Conservation (phyloP, 1,140 invertebrate species). For the Brachionus plicatilis region DNA sequence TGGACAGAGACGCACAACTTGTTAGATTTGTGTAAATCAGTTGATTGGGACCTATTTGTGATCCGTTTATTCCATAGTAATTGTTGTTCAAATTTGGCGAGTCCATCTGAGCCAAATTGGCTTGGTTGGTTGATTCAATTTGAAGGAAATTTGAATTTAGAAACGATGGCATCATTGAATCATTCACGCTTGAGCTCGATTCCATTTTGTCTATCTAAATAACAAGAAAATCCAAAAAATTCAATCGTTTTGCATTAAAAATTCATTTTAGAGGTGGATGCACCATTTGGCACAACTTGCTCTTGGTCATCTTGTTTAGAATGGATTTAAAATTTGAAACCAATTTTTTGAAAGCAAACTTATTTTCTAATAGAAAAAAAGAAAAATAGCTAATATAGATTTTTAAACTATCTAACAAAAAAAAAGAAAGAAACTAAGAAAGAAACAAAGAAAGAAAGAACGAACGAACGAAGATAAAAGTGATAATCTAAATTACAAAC, state of each 20-base stretch:
- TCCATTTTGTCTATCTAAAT: background rate
- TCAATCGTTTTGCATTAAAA: no score
- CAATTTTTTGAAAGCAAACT: background rate
- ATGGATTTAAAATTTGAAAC: background rate
- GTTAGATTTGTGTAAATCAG: background rate
- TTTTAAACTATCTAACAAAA: background rate
- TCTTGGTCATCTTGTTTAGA: background rate
- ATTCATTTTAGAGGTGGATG: no score
- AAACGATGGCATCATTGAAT: conserved; percentile 34
- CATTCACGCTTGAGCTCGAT: background rate
- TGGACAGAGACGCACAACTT: background rate
- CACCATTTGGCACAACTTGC: no score
- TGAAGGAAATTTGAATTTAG: conserved; percentile 28
- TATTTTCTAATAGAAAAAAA: background rate
- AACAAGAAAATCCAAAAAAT: no score
- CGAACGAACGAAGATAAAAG: background rate
- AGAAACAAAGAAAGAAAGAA: background rate
- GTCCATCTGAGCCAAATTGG: background rate
- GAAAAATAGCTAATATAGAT: background rate
- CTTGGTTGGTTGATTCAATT: background rate
- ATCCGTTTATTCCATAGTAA: background rate
- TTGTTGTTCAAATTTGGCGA: background rate
- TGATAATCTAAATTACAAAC: conserved; percentile 30
- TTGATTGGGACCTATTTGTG: background rate
- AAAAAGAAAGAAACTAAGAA: no score